phyloP scores from a whole-genome alignment of 2,113 vertebrate species.

The Gymnorhina tibicen region DNA sequence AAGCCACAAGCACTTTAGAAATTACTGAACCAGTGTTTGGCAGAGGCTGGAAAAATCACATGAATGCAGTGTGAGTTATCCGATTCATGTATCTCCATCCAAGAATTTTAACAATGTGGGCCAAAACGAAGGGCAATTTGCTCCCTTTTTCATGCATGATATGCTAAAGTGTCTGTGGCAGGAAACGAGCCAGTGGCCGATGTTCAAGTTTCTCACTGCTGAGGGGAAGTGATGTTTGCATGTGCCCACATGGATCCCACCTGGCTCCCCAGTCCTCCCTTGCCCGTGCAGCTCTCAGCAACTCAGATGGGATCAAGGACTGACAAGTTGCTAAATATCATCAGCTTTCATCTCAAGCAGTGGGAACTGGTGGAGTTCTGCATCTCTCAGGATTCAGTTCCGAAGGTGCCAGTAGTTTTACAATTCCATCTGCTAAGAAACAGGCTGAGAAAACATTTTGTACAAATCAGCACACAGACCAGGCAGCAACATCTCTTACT shows the following conservation, averaged over 20 bases:
- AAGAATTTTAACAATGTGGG: background rate
- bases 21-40: conserved; percentile 2
- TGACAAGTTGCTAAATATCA: background rate
- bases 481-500: background rate
- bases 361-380: background rate
- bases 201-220: background rate
- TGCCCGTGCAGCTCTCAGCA: background rate
- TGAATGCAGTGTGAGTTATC: background rate
- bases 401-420: background rate
- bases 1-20: background rate
- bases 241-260: background rate
- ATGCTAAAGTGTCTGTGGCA: background rate
- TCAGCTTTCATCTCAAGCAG: background rate
- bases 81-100: background rate
- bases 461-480: background rate
- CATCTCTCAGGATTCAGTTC: background rate
- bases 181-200: background rate
- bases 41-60: background rate
- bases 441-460: background rate
- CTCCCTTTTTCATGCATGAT: background rate
- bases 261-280: background rate
- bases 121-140: background rate
- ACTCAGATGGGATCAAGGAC: background rate
- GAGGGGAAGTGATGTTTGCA: background rate
- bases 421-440: background rate